Conservation (phyloP, 2,113 vertebrate species). For the Ranitomeya variabilis region DNA sequence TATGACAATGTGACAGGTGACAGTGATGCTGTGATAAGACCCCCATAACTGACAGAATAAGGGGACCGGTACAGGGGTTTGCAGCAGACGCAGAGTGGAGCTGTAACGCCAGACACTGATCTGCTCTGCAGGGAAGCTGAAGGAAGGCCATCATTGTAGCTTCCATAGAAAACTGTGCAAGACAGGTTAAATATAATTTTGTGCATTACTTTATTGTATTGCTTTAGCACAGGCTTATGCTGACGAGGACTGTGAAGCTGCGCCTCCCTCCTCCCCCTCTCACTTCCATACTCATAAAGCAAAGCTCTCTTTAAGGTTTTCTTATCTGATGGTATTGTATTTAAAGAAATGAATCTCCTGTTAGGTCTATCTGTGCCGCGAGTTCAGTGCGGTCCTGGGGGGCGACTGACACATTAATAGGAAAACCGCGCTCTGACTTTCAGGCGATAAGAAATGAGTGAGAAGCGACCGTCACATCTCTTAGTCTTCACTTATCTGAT, state of each 20-base stretch:
- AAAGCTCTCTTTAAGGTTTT: background rate
- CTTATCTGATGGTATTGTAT: constrained; percentile 43
- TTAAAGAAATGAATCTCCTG: constrained; percentile 15
- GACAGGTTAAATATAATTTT: background rate
- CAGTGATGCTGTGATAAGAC: too few relatives aligned
- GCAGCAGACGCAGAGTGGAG: too few relatives aligned
- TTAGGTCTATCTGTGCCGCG: background rate
- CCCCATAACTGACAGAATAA: too few relatives aligned
- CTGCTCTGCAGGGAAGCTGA: too few relatives aligned
- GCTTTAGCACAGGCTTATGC: background rate
- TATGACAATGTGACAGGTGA: too few relatives aligned
- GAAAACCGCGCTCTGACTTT: constrained; percentile 26
- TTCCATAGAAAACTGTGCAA: too few relatives aligned
- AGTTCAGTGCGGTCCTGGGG: constrained; percentile 10
- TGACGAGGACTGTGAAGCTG: background rate
- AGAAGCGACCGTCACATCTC: background rate
- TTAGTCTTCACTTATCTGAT: constrained; percentile 26
- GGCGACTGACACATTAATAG: constrained; percentile 35
- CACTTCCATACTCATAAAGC: background rate
- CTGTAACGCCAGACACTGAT: too few relatives aligned
- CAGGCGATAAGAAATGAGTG: constrained; percentile 2
- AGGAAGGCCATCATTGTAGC: too few relatives aligned
- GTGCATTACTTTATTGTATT: background rate
- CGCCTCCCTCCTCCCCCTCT: background rate
- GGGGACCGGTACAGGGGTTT: too few relatives aligned